Evolutionary conservation across 1,140 invertebrate species (phyloP), one percentile per base, ranked within the genome.

Genomic region (Brachionus calyciflorus): DNA sequence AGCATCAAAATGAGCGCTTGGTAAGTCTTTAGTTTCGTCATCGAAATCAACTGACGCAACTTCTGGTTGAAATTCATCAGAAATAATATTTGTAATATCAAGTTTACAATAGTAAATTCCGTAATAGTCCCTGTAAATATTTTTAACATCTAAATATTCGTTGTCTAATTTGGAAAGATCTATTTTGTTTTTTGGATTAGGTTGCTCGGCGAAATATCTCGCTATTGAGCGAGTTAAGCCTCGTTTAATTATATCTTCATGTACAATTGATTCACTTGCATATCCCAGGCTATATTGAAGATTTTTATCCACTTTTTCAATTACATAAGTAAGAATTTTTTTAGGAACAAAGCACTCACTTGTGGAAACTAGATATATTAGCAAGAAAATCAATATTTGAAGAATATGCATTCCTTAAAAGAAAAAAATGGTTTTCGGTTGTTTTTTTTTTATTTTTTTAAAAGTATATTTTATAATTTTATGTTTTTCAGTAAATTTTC

Each of bases 1-100:
- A 14, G 53, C 40, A 65, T 77, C 76, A 51, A 77, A 77, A 37
- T 77, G 76, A 37, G 57, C 76, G 40, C 17, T 17, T 37, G 76
- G 33, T 21, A 63, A 33, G 14, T 63, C 26, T 30, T 49, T 77
- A 9, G 55, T 77, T 3, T 55, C 33, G 9, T 30, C 9, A 48
- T 57, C 49, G 41, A 76, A 76, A 30, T 76, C 73, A 10, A 76
- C 73, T 40, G 46, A 28, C 7, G 49, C 73, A 12, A 55, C 49
- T n/a, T 76, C 3, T 1, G 69, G 44, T 33, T 73, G 19, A n/a
- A 73, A 51, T 9, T 51, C 69, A 17, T 40, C 46, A 2, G 44
- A 49, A 0, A 73, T 51, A 9, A 73, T 9, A 17, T 73, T 17
- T 40, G 26, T n/a, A n/a, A 73, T 14, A 33, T 73, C 51, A 10